Conservation (phyloP, 2,888 invertebrate genomes). For the Rhodophaea formosa region DNA sequence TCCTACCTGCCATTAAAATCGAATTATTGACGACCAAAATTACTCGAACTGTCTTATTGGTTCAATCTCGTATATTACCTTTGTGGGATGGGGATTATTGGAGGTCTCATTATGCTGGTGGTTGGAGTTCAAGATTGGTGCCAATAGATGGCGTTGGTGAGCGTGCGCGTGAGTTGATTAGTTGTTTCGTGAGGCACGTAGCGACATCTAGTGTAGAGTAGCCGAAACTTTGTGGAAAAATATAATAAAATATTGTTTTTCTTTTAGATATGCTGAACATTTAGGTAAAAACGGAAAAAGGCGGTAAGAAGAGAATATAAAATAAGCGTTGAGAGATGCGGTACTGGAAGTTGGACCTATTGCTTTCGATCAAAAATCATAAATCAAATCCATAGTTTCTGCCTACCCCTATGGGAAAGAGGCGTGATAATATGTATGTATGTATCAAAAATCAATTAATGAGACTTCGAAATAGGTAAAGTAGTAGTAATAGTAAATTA, state of each 20-base stretch:
- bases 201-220: conserved; percentile 64
- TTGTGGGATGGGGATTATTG: conserved; percentile 29
- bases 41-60: conserved; percentile 30
- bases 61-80: neutral
- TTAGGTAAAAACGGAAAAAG: too few species aligned
- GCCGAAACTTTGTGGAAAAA: conserved; percentile 30
- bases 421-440: too few species aligned
- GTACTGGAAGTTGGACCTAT: too few species aligned
- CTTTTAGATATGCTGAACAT: too few species aligned
- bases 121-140: conserved; percentile 17
- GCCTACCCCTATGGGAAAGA: too few species aligned
- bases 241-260: conserved; percentile 3
- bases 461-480: too few species aligned
- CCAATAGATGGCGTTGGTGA: conserved; percentile 40
- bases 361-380: too few species aligned
- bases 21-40: conserved; percentile 52
- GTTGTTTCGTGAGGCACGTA: conserved; percentile 30
- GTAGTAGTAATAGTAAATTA: too few species aligned
- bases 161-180: conserved; percentile 47
- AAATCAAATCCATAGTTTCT: too few species aligned
- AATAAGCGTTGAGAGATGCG: too few species aligned
- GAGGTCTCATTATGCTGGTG: conserved; percentile 40
- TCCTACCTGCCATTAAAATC: conserved; percentile 65
- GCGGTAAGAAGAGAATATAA: too few species aligned
- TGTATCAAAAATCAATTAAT: too few species aligned